phyloP scores from a whole-genome alignment of 2,113 vertebrate genomes.

The Phycodurus eques region DNA sequence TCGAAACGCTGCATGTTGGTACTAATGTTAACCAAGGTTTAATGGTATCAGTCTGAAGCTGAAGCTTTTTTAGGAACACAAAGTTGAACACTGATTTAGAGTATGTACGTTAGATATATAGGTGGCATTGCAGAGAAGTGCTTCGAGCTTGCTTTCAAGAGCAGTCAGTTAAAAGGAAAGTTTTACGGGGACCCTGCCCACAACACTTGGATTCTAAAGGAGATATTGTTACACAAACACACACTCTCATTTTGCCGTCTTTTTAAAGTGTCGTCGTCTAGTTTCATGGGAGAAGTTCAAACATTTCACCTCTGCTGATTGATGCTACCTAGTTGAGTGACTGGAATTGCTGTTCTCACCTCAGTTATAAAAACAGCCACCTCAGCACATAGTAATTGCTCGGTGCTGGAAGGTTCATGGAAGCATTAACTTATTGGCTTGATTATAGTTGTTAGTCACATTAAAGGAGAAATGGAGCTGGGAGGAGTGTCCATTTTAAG shows the following conservation, averaged over 20 bases:
- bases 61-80: no score
- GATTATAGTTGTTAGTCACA: slow-evolving; percentile 72
- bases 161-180: slow-evolving; percentile 34
- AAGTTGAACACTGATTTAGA: neutral
- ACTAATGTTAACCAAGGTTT: no score
- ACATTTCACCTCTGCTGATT: slow-evolving; percentile 68
- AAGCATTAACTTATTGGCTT: slow-evolving; percentile 71
- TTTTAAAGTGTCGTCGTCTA: slow-evolving; percentile 51
- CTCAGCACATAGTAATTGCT: slow-evolving; percentile 76
- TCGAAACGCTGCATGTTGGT: no score
- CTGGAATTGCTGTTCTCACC: slow-evolving; percentile 63
- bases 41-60: no score
- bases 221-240: slow-evolving; percentile 58
- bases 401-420: slow-evolving; percentile 67
- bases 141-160: slow-evolving; percentile 21
- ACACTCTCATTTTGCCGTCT: slow-evolving; percentile 51
- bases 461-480: slow-evolving; percentile 29
- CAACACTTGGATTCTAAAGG: slow-evolving; percentile 39
- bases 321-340: slow-evolving; percentile 58
- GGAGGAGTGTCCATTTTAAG: slow-evolving; percentile 30
- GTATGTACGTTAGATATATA: neutral
- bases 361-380: slow-evolving; percentile 66
- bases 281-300: slow-evolving; percentile 59
- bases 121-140: neutral
- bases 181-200: slow-evolving; percentile 31